These are phyloP conservation scores for Hirtodrosophila alboralis DNA, from an alignment of 2,888 invertebrate species.

Conservation along the genomic window DNA sequence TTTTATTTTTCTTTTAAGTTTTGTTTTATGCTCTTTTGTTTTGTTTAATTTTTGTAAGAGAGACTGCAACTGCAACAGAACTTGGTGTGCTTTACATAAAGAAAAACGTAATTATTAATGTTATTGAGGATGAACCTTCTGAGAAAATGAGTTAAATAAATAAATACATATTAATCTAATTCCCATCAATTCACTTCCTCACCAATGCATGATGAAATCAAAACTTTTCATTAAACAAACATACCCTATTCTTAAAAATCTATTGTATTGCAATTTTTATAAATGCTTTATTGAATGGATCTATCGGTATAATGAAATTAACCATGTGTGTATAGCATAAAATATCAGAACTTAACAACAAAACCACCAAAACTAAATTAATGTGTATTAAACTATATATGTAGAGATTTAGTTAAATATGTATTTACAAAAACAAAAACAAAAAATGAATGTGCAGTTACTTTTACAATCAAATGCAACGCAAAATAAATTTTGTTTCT, in stretches of 20 bases:
- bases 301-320: conserved; percentile 45
- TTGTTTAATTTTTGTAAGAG: conserved; percentile 72
- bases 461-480: conserved; percentile 67
- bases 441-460: conserved; percentile 60
- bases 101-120: conserved; percentile 55
- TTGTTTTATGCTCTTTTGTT: conserved; percentile 61
- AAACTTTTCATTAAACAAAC: conserved; percentile 22
- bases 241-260: conserved; percentile 9
- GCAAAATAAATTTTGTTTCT: conserved; percentile 57
- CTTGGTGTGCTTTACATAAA: conserved; percentile 75
- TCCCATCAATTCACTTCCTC: conserved; percentile 31
- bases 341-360: conserved; percentile 57
- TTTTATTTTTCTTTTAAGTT: conserved; percentile 60
- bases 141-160: conserved; percentile 42
- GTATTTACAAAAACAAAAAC: conserved; percentile 55
- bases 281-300: conserved; percentile 62
- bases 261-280: conserved; percentile 58
- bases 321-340: conserved; percentile 56
- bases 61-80: conserved; percentile 71
- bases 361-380: conserved; percentile 77
- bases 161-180: conserved; percentile 33
- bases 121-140: conserved; percentile 41
- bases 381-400: conserved; percentile 69
- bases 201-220: conserved; percentile 25
- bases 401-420: conserved; percentile 72